Evolutionary conservation across 2,797 vertebrate genomes (phyloP).

Genomic region (Coregonus suidteri): DNA sequence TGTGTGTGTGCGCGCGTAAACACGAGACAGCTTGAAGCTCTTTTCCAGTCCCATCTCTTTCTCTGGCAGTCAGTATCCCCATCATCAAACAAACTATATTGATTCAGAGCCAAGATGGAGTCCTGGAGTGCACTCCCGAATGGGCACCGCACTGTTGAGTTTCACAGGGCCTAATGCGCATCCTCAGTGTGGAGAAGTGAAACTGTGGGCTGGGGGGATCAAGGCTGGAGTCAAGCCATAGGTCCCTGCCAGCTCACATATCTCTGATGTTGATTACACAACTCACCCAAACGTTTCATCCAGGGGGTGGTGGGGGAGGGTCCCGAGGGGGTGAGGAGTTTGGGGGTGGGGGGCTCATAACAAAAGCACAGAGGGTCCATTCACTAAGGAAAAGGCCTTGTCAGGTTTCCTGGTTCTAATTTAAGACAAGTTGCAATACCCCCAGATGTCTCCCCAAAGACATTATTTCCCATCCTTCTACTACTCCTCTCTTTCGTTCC

Average conservation of each 20-base stretch:
- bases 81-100: conserved; percentile 23
- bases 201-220: conserved; percentile 29
- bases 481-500: background rate
- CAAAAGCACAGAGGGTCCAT: conserved; percentile 70
- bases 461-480: too few relatives aligned
- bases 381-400: conserved; percentile 46
- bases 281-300: conserved; percentile 50
- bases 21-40: conserved; percentile 35
- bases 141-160: conserved; percentile 20
- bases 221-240: conserved; percentile 44
- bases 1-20: background rate
- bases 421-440: conserved; percentile 38
- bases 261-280: conserved; percentile 63
- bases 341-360: conserved; percentile 46
- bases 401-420: conserved; percentile 67
- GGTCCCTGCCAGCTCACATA: conserved; percentile 54
- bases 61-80: conserved; percentile 20
- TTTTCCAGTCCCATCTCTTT: conserved; percentile 21
- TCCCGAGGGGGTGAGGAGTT: conserved; percentile 16
- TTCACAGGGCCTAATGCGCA: conserved; percentile 32
- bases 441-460: background rate
- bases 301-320: conserved; percentile 31
- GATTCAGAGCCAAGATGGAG: background rate
- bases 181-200: conserved; percentile 41
- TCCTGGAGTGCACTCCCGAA: conserved; percentile 38